A percentile compares a stretch with the other conserved stretches of the same genome.
These are phyloP conservation scores for Prosopocoilus inquinatus DNA, from an alignment of 2,888 invertebrate genomes.

Conservation along the genomic window DNA sequence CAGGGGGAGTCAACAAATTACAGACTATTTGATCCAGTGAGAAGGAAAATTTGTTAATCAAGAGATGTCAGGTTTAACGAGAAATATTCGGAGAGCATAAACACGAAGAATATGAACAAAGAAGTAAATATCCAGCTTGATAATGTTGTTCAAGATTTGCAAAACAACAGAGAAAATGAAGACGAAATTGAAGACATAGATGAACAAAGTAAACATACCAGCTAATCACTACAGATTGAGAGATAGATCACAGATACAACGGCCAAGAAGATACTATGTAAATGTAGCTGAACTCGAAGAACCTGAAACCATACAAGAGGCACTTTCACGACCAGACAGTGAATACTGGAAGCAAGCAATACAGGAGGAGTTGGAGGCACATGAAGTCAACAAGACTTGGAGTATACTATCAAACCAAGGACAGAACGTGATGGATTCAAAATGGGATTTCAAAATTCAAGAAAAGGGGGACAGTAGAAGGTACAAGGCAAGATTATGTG, in stretches of 20 bases:
- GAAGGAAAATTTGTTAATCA: not conserved
- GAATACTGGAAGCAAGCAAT: not conserved
- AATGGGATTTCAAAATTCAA: too few relatives aligned
- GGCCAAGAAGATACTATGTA: not conserved
- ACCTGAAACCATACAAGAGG: not conserved
- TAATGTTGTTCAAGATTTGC: too few relatives aligned
- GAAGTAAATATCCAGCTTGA: too few relatives aligned
- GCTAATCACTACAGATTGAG: not conserved
- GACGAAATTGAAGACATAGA: not conserved
- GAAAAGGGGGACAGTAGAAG: too few relatives aligned
- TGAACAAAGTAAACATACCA: not conserved
- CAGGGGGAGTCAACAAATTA: slow-evolving; percentile 8
- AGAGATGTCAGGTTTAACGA: too few relatives aligned
- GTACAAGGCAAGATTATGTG: too few relatives aligned
- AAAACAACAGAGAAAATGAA: too few relatives aligned
- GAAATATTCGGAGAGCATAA: too few relatives aligned
- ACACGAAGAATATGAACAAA: too few relatives aligned
- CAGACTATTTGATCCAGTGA: slow-evolving; percentile 10
- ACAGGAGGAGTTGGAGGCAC: slow-evolving; percentile 21
- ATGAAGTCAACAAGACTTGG: slow-evolving; percentile 20
- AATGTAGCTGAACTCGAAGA: not conserved
- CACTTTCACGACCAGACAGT: slow-evolving; percentile 9
- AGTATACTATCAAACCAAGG: not conserved
- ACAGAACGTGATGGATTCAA: too few relatives aligned
- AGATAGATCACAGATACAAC: not conserved